Evolutionary conservation across 1,140 invertebrate species (phyloP), one percentile per base, ranked within the genome.

Genomic region (Gryllus bimaculatus): DNA sequence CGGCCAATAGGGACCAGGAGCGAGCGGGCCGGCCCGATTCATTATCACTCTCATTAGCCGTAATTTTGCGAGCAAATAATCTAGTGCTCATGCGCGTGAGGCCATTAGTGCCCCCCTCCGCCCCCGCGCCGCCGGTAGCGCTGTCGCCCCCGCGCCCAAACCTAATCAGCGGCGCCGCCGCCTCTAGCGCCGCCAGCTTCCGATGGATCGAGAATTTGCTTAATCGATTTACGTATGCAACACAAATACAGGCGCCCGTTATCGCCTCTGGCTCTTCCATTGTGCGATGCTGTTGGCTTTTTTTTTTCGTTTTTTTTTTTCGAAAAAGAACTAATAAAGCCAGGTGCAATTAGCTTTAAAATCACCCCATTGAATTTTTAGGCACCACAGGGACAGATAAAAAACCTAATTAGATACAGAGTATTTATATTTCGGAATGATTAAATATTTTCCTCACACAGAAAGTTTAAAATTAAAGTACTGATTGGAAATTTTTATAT

Each of bases 1-100:
- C 47, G 48, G 20, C 76, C 76, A 77, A 77, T 77, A 77, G 76
- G 47, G 47, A 77, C 39, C 47, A 21, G 47, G 18, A 20, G 47
- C 76, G 47, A 47, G 47, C 47, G 76, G n/a, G 47, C 76, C 48
- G 76, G 48, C 76, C 76, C 39, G 48, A 77, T 77, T 77, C 76
- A 77, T 77, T 77, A 77, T 77, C 76, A 48, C 76, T 47, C 39
- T 77, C 76, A 77, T 77, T 77, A 77, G 76, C 12, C 47, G 47
- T 77, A 77, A 77, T 77, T 77, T 77, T 77, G 48, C 76, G 48
- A 77, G 76, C 76, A 47, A 77, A 77, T 77, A 77, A 77, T 77
- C 76, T 47, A 48, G 47, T 48, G 76, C 76, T 48, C 76, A 77
- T 77, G 76, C 76, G 47, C 76, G 21, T 8, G n/a, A 8, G 26